Evolutionary conservation across 2,113 vertebrate genomes (phyloP).

Genomic region (Peromyscus polionotus): DNA sequence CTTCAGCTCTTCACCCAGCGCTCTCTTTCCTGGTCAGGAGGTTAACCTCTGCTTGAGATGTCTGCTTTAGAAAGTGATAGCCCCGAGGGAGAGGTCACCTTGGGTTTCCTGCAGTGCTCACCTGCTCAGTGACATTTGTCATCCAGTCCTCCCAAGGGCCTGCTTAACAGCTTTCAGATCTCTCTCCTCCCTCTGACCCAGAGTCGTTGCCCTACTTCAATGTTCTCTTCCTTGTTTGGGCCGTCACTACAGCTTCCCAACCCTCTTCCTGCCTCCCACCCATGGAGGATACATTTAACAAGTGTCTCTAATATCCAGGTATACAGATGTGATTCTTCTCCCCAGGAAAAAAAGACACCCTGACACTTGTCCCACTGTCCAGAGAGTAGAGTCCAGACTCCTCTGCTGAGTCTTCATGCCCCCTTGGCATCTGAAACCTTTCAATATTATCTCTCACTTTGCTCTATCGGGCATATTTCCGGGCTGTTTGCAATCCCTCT

Average conservation of each 20-base stretch:
- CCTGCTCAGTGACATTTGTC: neutral
- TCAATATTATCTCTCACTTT: neutral
- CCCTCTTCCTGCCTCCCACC: neutral
- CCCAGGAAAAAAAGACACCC: neutral
- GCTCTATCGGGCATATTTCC: neutral
- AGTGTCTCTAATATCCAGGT: neutral
- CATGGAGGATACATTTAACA: neutral
- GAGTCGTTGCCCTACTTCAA: neutral
- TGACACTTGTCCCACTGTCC: neutral
- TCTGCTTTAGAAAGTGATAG: slow-evolving; percentile 23
- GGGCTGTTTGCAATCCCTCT: neutral
- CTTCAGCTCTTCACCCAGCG: neutral
- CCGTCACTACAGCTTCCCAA: neutral
- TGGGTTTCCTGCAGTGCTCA: neutral
- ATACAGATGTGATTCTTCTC: neutral
- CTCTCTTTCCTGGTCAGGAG: neutral
- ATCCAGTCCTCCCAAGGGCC: neutral
- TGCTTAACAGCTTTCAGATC: neutral
- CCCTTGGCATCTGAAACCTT: neutral
- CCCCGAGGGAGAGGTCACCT: neutral
- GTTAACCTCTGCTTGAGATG: neutral
- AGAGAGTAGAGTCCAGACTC: neutral
- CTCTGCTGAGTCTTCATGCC: neutral
- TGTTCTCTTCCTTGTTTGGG: neutral
- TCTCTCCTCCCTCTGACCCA: neutral